Conservation (phyloP, 1,140 invertebrate genomes). For the Megalopta genalis region DNA sequence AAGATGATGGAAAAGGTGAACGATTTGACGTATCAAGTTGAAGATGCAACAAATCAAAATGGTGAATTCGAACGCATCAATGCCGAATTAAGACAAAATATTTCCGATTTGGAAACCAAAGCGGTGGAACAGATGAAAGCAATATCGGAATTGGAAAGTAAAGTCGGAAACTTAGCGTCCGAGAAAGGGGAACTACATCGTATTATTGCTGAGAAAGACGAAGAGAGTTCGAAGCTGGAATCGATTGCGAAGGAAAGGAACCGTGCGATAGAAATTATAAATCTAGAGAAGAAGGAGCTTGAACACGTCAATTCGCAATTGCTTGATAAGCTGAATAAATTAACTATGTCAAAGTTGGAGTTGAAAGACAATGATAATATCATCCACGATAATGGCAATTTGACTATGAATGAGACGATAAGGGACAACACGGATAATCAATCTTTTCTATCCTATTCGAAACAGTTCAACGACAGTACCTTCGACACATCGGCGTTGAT, state of each 20-base stretch:
- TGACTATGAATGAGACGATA: slow-evolving; percentile 33
- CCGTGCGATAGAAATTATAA: slow-evolving; percentile 14
- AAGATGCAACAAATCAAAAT: background rate
- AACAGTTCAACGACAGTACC: slow-evolving; percentile 13
- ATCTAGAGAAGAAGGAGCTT: slow-evolving; percentile 35
- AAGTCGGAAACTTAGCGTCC: background rate
- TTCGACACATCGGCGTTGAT: slow-evolving; percentile 14
- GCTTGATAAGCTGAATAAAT: background rate
- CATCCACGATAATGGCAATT: slow-evolving; percentile 12
- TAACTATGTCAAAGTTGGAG: background rate
- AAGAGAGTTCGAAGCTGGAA: slow-evolving; percentile 21
- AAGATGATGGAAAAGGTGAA: background rate
- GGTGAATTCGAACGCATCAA: too few relatives aligned
- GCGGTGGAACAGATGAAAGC: background rate
- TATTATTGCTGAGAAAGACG: slow-evolving; percentile 21
- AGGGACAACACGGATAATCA: background rate
- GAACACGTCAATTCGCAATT: slow-evolving; percentile 8
- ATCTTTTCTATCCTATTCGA: background rate
- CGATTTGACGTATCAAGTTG: background rate
- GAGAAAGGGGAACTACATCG: slow-evolving; percentile 25
- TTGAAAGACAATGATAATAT: background rate
- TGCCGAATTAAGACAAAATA: background rate
- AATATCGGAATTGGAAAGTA: slow-evolving; percentile 1
- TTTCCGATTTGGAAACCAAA: background rate
- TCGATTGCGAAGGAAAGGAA: slow-evolving; percentile 1